Base-by-base conservation (phyloP, 2,113 vertebrate genomes). In the Aegithalos caudatus region DNA sequence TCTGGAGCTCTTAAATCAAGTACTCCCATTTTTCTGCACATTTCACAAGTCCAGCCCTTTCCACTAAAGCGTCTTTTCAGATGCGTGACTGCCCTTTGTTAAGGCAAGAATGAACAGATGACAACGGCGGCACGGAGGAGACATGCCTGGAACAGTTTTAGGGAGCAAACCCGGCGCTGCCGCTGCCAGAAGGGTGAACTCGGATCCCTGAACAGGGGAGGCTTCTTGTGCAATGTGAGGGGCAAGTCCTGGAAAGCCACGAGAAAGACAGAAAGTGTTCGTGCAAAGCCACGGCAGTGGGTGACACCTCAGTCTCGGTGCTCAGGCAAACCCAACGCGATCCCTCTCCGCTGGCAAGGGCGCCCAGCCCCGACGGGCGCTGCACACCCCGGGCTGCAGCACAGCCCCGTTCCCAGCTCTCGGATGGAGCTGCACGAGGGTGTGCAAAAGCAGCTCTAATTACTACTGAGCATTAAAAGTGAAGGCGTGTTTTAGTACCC, bases 91-190 rank as follows among this genome's bases (percentile, higher is more conserved):
- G 76, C 84, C 62, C 56, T 81, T 92, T 96, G 84, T 96, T 82
- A 78, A 65, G 90, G 88, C 96, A 97, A 91, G 94, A 97, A 92
- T 16, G 80, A 96, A 93, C 95, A 97, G 88, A 81, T 92, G 95
- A 97, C 87, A 92, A 45, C 18, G 37, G 58, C 86, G 88, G 90
- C 86, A 27, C 38, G 23, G 61, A 47, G 82, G 47, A 91, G 86
- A 92, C 94, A 60, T 69, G 95, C 66, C 88, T 25, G 88, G 74
- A 95, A 88, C 64, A 54, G 94, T 81, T 88, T 56, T 71, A 77
- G 17, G 31, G 66, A 65, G 95, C 70, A 77, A 72, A 45, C 31
- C 33, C 57, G 25, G 6, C 8, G 64, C 67, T 40, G 5, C 80
- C 86, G 56, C 76, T 88, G 94, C 86, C 96, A 86, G 88, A 44